Evolutionary conservation across 2,797 vertebrate species (phyloP).

Genomic region (Spea hammondii): DNA sequence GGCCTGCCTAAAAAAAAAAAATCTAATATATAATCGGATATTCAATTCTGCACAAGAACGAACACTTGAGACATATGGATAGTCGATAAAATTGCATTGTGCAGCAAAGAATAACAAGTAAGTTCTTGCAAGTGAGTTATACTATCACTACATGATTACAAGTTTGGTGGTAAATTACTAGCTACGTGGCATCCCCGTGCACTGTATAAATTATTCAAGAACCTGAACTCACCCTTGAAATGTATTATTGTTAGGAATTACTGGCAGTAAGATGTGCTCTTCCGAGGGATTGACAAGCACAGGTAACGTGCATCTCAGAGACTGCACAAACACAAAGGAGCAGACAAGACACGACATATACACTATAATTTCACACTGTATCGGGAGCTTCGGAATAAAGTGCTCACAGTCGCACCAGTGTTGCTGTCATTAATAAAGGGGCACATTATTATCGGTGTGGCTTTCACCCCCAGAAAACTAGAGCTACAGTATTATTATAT

Average conservation of each 20-base stretch:
- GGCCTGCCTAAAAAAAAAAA: too few species aligned
- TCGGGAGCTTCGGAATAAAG: not conserved
- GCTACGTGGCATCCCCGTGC: too few species aligned
- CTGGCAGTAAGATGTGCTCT: conserved; percentile 5
- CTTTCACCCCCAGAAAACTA: conserved; percentile 2
- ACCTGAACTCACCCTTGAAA: not conserved
- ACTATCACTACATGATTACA: too few species aligned
- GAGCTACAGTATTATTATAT: conserved; percentile 8
- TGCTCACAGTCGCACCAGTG: not conserved
- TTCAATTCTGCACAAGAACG: too few species aligned
- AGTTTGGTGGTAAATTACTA: too few species aligned
- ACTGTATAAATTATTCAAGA: too few species aligned
- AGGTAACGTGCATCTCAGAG: not conserved
- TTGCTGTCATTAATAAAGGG: conserved; percentile 4
- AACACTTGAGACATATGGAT: too few species aligned
- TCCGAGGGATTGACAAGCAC: conserved; percentile 5
- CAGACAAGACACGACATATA: conserved; percentile 4
- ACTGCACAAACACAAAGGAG: conserved; percentile 34
- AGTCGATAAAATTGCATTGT: too few species aligned
- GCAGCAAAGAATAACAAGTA: too few species aligned
- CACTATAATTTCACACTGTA: conserved; percentile 36
- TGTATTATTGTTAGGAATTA: not conserved
- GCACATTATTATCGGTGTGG: conserved; percentile 16
- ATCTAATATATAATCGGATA: too few species aligned
- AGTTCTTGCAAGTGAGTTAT: too few species aligned